Evolutionary conservation across 1,140 invertebrate genomes (phyloP), one percentile per base, ranked within the genome.

Genomic region (Meloidogyne chitwoodi): DNA sequence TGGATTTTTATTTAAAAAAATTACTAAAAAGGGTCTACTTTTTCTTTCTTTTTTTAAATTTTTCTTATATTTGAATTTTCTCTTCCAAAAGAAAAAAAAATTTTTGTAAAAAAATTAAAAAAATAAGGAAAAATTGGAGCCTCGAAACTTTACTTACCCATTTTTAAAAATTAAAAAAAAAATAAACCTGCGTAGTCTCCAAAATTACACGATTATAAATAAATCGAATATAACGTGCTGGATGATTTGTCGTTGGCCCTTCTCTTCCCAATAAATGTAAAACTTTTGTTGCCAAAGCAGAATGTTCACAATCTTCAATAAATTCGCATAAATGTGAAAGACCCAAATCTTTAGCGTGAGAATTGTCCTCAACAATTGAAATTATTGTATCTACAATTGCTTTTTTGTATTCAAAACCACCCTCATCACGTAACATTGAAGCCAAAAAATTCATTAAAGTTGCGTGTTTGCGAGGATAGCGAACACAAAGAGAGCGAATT

Each of bases 251-350:
- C 68, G 93, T 92, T 0, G 96, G 96, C 0, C 96, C 96, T 89
- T 99, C 96, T 78, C 93, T 92, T 8, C 96, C 96, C 1, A 99
- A 89, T n/a, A 99, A 89, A 90, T 99, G 94, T 5, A 99, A 89
- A 79, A 99, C 98, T 29, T 94, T 90, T 3, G 98, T 96, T n/a
- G 96, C 95, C 63, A 99, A 90, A 72, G 93, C 94, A 0, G 93
- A 93, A 85, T 99, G 96, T 85, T 99, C 97, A 88, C 97, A 99
- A 88, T 99, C 97, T 87, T 99, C 97, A 84, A 99, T 99, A 85
- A 99, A 99, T 88, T 99, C 97, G 87, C 97, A 99, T 0, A 99
- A 89, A 90, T 99, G 95, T 4, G 94, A 93, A 4, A 99, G 88
- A 1, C 95, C 91, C 22, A 93, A 92, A 89, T 99, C 96, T 88